Percentiles rank a stretch among this genome's conserved stretches.
Conservation (phyloP, 2,888 invertebrate species). For the Drosophila hamatofila region DNA sequence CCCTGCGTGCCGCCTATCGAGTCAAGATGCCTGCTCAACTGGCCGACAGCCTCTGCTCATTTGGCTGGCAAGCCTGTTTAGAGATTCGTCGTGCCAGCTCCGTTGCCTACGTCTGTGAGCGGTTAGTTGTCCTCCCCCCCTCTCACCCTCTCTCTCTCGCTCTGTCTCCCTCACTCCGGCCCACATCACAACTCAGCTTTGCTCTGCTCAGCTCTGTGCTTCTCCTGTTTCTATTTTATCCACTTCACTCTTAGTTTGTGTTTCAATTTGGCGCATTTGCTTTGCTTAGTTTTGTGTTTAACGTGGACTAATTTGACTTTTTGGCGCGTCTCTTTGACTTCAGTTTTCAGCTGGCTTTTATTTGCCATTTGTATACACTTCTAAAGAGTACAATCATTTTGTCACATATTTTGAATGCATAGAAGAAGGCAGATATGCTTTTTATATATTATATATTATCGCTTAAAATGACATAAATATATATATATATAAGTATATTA, state of each 20-base stretch:
- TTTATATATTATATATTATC: too few relatives aligned
- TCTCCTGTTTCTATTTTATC: constrained; percentile 44
- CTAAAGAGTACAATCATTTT: neutral
- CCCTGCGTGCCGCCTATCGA: neutral
- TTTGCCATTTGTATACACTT: constrained; percentile 25
- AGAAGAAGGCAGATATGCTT: neutral
- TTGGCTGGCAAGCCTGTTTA: constrained; percentile 70
- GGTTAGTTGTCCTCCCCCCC: neutral
- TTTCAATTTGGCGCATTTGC: constrained; percentile 68
- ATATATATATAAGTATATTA: too few relatives aligned
- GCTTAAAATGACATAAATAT: too few relatives aligned
- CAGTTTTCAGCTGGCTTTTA: constrained; percentile 35
- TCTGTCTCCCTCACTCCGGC: neutral
- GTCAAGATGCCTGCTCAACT: constrained; percentile 32
- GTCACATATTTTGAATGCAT: neutral
- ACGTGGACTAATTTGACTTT: constrained; percentile 70
- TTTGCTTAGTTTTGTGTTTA: constrained; percentile 63
- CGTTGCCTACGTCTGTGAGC: constrained; percentile 8
- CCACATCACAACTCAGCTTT: constrained; percentile 3
- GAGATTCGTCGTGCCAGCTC: constrained; percentile 57
- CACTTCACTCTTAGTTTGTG: constrained; percentile 59
- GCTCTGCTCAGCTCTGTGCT: constrained; percentile 12
- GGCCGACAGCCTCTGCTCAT: constrained; percentile 58
- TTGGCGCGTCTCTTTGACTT: constrained; percentile 51
- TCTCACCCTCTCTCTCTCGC: neutral